Evolutionary conservation across 2,888 invertebrate species (phyloP), one percentile per base, ranked within the genome.

Genomic region (Hydrotaea cyrtoneurina): DNA sequence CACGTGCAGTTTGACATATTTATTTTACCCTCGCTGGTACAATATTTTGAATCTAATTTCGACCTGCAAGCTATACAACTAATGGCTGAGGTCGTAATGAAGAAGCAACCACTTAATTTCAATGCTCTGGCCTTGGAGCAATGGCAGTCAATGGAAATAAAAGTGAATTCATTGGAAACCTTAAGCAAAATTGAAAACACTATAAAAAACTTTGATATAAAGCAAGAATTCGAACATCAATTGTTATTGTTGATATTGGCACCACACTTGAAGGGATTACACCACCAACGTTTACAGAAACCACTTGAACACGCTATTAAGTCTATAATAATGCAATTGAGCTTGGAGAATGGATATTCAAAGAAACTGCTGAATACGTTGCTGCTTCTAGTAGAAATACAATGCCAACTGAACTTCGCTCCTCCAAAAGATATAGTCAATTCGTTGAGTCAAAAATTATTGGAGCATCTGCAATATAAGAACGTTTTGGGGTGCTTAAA

Each of bases 1-100:
- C 95, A 95, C 89, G 93, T 95, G 0, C 94, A 95, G 73, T 96
- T 96, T 91, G 96, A 97, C 89, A 93, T 95, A 86, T 93, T 96
- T 43, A 94, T 97, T 84, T 92, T 97, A 73, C 96, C 96, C 0
- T 93, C 94, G 17, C 94, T 96, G 82, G 88, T 96, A 31, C 94
- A 94, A 75, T 94, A 94, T 88, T 94, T 95, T 19, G 93, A 94
- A 72, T 92, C 92, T 0, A 91, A 93, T 79, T 94, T 95, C 78
- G 94, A 95, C 86, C 89, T 90, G 46, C 92, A 94, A 50, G 93
- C 94, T 2, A 93, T 96, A 87, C 92, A 93, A 64, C 93, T 96
- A 31, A 90, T 97, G 17, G 93, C 95, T 0, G 94, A 95, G 89
- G 93, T 97, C 71, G 93, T 97, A 50, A 88, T 95, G 50, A 93